Evolutionary conservation across 1,140 invertebrate species (phyloP).

Genomic region (Euglossa dilemma): DNA sequence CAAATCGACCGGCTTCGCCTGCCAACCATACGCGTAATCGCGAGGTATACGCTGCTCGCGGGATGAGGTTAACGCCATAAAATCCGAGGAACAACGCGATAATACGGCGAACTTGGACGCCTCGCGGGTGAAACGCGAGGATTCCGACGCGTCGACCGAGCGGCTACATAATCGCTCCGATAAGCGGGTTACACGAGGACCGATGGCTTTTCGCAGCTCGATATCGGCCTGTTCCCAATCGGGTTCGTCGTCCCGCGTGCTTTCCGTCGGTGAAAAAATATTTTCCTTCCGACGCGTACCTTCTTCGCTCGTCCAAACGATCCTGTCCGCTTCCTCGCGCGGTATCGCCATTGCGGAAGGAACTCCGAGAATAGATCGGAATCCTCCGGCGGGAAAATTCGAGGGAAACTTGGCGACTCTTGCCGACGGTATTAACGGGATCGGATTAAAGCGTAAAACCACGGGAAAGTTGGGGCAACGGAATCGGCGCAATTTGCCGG

Average conservation of each 20-base stretch:
- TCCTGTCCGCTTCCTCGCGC: no score
- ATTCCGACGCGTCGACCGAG: background rate
- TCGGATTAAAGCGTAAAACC: background rate
- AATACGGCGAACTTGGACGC: background rate
- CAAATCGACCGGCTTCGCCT: constrained; percentile 20
- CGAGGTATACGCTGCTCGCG: background rate
- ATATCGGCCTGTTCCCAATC: no score
- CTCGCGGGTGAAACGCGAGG: background rate
- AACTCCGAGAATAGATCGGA: background rate
- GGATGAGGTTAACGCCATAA: background rate
- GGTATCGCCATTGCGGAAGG: background rate
- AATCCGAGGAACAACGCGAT: background rate
- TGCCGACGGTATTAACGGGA: background rate
- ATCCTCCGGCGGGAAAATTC: background rate
- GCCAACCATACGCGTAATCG: constrained; percentile 28
- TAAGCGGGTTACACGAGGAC: no score
- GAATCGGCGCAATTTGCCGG: background rate
- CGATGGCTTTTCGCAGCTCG: no score
- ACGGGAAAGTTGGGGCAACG: background rate
- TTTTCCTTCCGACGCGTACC: no score
- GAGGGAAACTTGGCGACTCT: background rate
- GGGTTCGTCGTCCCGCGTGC: no score
- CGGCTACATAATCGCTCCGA: background rate
- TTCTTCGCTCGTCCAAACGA: no score
- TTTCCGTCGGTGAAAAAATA: no score